phyloP scores from a whole-genome alignment of 2,797 vertebrate species.

The Melopsittacus undulatus region DNA sequence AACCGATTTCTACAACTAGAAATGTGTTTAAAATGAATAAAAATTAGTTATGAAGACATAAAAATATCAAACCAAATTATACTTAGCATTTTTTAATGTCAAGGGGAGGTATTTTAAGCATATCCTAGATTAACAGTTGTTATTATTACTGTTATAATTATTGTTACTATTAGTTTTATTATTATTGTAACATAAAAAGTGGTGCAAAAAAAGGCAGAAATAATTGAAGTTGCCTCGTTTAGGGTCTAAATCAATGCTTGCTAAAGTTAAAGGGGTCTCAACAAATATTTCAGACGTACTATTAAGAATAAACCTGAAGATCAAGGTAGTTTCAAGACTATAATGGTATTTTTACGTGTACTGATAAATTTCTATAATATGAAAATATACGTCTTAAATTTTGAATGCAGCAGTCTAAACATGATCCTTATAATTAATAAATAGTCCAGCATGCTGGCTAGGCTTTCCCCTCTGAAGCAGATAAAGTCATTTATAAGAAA shows the following conservation, averaged over 20 bases:
- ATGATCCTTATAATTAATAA: constrained; percentile 39
- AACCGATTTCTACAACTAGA: constrained; percentile 66
- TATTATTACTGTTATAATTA: constrained; percentile 8
- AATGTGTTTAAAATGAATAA: constrained; percentile 67
- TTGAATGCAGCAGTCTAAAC: not conserved
- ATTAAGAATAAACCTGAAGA: not conserved
- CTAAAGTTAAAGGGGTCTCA: not conserved
- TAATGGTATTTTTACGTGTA: not conserved
- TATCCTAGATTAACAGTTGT: constrained; percentile 53
- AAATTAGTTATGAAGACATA: constrained; percentile 73
- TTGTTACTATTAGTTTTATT: not conserved
- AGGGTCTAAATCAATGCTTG: not conserved
- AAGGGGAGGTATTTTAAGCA: constrained; percentile 35
- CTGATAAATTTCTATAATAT: not conserved
- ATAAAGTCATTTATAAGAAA: constrained; percentile 2
- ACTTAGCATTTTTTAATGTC: constrained; percentile 43
- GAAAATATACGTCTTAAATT: not conserved
- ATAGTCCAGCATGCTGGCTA: constrained; percentile 6
- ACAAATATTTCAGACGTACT: not conserved
- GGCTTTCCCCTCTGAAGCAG: constrained; percentile 17
- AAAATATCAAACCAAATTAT: constrained; percentile 73
- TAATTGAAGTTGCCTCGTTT: not conserved
- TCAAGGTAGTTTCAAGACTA: not conserved
- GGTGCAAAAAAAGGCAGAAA: constrained; percentile 8
- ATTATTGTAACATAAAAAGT: constrained; percentile 25